A percentile compares a stretch with the other conserved stretches of the same genome.
These are phyloP conservation scores for Liopterus haemorrhoidalis DNA, from an alignment of 2,888 invertebrate species.

Conservation along the genomic window DNA sequence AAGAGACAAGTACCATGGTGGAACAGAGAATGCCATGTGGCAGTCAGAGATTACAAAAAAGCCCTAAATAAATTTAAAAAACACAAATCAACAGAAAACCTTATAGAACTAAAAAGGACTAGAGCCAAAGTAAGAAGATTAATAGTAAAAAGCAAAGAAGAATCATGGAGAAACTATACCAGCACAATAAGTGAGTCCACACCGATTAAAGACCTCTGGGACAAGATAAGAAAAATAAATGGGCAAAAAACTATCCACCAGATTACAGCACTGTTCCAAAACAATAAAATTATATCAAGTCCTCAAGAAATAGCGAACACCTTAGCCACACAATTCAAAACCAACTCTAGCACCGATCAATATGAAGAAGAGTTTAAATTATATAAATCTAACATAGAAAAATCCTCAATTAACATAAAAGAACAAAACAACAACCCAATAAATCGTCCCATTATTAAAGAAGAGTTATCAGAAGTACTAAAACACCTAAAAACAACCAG, in stretches of 20 bases:
- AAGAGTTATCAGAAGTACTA: not conserved
- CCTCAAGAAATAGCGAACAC: not conserved
- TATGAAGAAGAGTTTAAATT: too few relatives aligned
- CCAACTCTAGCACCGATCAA: too few relatives aligned
- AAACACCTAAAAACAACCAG: not conserved
- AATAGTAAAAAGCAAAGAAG: not conserved
- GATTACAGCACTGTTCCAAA: too few relatives aligned
- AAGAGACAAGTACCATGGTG: constrained; percentile 2
- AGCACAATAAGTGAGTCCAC: not conserved
- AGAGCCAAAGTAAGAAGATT: constrained; percentile 2
- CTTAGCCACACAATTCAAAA: too few relatives aligned
- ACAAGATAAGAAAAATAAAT: not conserved
- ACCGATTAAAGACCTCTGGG: constrained; percentile 1
- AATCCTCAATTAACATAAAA: too few relatives aligned
- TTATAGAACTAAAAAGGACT: constrained; percentile 3
- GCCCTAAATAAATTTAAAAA: not conserved
- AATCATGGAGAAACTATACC: not conserved
- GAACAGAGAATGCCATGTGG: not conserved
- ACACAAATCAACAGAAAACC: constrained; percentile 1
- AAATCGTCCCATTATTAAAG: not conserved
- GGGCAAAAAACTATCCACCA: too few relatives aligned
- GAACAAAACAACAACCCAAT: not conserved
- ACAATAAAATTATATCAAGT: too few relatives aligned
- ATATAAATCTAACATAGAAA: too few relatives aligned
- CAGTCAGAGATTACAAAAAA: not conserved